phyloP scores from a whole-genome alignment of 2,113 vertebrate species.

The Corythornis vintsioides region DNA sequence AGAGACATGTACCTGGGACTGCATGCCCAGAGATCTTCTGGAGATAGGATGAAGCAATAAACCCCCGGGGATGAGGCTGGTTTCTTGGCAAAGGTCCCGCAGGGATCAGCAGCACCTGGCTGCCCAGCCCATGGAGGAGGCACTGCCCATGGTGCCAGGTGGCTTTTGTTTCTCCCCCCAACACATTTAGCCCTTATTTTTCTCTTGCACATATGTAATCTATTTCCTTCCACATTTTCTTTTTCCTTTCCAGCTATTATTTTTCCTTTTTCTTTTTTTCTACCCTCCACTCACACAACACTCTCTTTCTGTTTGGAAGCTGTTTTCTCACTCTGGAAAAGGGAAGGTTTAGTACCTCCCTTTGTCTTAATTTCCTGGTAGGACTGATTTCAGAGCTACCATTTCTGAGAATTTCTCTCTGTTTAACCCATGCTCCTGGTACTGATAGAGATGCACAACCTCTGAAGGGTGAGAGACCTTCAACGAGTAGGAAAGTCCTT shows the following conservation, averaged over 20 bases:
- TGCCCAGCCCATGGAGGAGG: not conserved
- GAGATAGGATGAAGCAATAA: not conserved
- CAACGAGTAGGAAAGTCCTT: not conserved
- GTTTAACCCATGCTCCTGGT: not conserved
- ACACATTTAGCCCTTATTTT: not conserved
- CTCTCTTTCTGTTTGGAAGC: not conserved
- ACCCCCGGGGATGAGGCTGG: not conserved
- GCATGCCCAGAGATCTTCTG: not conserved
- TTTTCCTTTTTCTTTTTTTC: not conserved
- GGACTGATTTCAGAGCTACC: not conserved
- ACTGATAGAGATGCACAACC: not conserved
- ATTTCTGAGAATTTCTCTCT: not conserved
- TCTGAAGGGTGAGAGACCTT: not conserved
- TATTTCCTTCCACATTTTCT: not conserved
- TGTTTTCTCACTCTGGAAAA: not conserved
- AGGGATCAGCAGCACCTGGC: not conserved
- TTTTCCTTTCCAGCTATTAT: not conserved
- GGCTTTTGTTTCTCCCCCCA: not conserved
- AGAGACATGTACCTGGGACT: rapidly evolving
- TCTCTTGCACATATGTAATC: not conserved
- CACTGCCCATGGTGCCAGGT: rapidly evolving
- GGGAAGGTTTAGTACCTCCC: not conserved
- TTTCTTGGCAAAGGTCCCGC: not conserved
- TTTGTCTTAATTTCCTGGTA: not conserved
- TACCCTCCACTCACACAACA: not conserved